phyloP scores from a whole-genome alignment of 35 echinoderm and acorn worm genomes.

The Heliocidaris tuberculata region DNA sequence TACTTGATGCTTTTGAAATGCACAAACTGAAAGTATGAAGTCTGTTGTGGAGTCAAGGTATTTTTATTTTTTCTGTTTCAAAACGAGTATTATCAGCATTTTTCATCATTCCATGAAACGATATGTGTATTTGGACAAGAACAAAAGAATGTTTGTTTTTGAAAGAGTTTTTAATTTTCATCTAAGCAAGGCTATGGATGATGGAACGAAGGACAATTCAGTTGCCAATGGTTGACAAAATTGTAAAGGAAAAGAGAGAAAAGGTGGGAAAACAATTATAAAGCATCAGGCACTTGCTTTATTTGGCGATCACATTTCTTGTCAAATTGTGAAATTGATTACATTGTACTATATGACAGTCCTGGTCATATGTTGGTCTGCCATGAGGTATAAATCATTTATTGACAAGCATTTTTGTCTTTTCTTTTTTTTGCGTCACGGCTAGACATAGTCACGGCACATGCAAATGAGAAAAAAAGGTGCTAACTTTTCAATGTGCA shows the following conservation, averaged over 20 bases:
- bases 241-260: not conserved
- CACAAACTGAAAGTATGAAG: not conserved
- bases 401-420: too few relatives aligned
- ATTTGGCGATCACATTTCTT: slow-evolving; percentile 9
- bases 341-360: not conserved
- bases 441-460: not conserved
- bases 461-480: not conserved
- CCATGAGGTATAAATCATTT: not conserved
- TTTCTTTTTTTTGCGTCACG: not conserved
- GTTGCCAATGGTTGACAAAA: not conserved
- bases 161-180: not conserved
- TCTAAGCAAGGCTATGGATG: not conserved
- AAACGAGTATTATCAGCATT: slow-evolving; percentile 39
- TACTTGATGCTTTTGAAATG: slow-evolving; percentile 27
- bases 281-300: not conserved
- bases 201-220: not conserved
- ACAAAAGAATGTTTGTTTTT: not conserved
- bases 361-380: not conserved
- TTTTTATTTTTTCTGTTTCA: not conserved
- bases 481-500: not conserved
- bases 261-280: not conserved
- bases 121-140: slow-evolving; percentile 7
- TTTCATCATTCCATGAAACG: not conserved
- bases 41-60: not conserved
- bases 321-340: not conserved